Evolutionary conservation across 1,140 invertebrate species (phyloP).

Genomic region (Oedothorax gibbosus): DNA sequence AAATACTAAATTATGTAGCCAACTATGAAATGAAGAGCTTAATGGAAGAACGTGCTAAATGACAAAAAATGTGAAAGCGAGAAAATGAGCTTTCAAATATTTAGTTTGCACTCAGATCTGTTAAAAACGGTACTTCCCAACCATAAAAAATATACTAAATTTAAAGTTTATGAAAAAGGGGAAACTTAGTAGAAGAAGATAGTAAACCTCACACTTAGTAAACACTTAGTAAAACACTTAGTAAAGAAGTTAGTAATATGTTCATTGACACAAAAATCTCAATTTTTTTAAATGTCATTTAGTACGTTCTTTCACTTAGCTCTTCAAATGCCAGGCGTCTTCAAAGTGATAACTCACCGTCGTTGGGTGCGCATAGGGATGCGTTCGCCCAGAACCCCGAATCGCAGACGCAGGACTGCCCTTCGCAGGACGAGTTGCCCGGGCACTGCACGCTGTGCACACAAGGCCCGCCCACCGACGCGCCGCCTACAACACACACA

Average conservation of each 20-base stretch:
- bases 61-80: too few relatives aligned
- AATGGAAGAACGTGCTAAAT: too few relatives aligned
- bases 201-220: background rate
- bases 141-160: too few relatives aligned
- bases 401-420: constrained; percentile 51
- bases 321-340: too few relatives aligned
- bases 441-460: constrained; percentile 31
- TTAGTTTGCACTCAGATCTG: too few relatives aligned
- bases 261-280: background rate
- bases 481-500: too few relatives aligned
- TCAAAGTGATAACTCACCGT: background rate
- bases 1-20: too few relatives aligned
- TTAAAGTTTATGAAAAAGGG: too few relatives aligned
- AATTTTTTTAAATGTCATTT: background rate
- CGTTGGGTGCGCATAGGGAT: constrained; percentile 21
- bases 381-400: constrained; percentile 43
- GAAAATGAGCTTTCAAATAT: too few relatives aligned
- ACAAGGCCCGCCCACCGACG: constrained; percentile 18
- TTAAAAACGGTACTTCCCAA: too few relatives aligned
- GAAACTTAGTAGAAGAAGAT: too few relatives aligned
- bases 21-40: too few relatives aligned
- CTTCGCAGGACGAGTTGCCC: constrained; percentile 48
- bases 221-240: background rate
- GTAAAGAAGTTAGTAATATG: background rate
- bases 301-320: background rate